These are phyloP conservation scores for Odocoileus virginianus DNA, from an alignment of 2,113 vertebrate genomes.

Conservation along the genomic window DNA sequence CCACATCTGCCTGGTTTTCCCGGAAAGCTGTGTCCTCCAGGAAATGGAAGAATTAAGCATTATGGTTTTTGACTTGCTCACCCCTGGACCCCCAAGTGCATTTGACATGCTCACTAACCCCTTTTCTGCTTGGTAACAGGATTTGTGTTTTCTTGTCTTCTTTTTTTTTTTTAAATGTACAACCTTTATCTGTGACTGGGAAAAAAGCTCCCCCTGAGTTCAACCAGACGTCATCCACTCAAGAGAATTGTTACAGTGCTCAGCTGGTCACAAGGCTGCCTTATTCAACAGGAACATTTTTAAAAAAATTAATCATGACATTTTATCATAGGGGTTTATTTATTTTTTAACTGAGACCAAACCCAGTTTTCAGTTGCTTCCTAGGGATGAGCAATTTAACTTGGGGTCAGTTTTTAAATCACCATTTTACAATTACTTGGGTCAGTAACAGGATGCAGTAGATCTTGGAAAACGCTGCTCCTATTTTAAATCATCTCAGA, in stretches of 20 bases:
- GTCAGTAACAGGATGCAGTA: neutral
- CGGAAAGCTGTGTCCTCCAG: neutral
- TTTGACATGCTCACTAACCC: neutral
- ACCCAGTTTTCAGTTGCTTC: neutral
- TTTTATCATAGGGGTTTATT: neutral
- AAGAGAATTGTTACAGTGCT: rapidly evolving
- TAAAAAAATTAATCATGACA: neutral
- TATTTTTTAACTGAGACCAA: neutral
- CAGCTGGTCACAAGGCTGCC: neutral
- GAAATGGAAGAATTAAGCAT: neutral
- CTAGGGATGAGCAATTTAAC: neutral
- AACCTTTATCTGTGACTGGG: neutral
- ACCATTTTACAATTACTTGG: neutral
- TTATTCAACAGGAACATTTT: neutral
- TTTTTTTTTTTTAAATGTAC: neutral
- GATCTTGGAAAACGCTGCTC: neutral
- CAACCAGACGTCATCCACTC: neutral
- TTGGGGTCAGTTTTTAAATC: neutral
- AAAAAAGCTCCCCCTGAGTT: neutral
- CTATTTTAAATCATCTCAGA: neutral
- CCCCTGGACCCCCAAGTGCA: neutral
- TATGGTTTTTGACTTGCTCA: neutral
- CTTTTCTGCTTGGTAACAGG: neutral
- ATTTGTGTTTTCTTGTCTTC: neutral
- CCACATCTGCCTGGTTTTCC: neutral